A percentile compares a stretch with the other conserved stretches of the same genome.
These are phyloP conservation scores for Acropora yongei DNA, from an alignment of 64 coral and sea anemone species.

Conservation along the genomic window DNA sequence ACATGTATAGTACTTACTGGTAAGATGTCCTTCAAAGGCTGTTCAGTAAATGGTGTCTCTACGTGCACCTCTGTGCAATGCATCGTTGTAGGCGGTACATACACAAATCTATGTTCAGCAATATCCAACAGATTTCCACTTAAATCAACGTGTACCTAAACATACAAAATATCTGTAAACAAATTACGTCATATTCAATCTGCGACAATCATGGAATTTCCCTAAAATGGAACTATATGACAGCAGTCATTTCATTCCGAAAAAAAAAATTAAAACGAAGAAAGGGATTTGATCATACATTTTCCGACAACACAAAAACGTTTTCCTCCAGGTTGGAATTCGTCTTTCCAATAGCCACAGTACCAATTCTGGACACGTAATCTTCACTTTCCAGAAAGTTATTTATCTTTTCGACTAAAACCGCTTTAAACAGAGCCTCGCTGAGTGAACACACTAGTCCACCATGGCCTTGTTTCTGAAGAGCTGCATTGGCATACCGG, in stretches of 20 bases:
- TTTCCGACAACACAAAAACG: constrained; percentile 32
- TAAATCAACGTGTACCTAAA: background rate
- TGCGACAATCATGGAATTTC: background rate
- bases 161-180: background rate
- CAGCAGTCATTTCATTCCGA: background rate
- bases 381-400: constrained; percentile 23
- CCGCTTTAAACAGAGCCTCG: constrained; percentile 19
- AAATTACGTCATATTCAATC: background rate
- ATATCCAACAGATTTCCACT: background rate
- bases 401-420: constrained; percentile 45
- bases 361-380: constrained; percentile 6
- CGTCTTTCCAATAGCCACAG: constrained; percentile 3
- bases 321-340: background rate
- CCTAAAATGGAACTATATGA: background rate
- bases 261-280: background rate
- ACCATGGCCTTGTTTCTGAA: constrained; percentile 32
- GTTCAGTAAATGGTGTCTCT: background rate
- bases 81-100: background rate
- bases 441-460: constrained; percentile 40
- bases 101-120: background rate
- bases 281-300: constrained; percentile 9
- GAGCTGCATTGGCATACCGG: background rate
- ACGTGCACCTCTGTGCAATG: background rate
- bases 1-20: background rate
- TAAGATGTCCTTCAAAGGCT: constrained; percentile 3